Base-by-base conservation (phyloP, 2,888 invertebrate genomes). In the Chorisops tibialis region DNA sequence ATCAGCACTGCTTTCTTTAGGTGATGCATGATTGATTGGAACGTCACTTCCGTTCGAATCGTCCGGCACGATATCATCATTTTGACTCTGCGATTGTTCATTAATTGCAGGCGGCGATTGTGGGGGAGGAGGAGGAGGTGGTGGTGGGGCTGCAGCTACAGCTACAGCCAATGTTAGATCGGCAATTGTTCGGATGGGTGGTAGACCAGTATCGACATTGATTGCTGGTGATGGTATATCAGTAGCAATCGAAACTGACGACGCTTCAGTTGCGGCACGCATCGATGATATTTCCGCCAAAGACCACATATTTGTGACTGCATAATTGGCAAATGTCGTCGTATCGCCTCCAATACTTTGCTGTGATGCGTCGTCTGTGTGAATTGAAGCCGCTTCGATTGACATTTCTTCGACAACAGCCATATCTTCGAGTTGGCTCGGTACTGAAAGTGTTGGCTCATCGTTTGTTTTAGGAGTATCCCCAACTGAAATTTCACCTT, bases 341-440 rank as follows among this genome's bases (percentile, higher is more conserved):
- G 5, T 30, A n/a, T n/a, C n/a, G n/a, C n/a, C n/a, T 56, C 70
- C 70, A 70, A 70, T 68, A 49, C 72, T 72, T 64, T 72, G 68
- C 64, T 72, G 72, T 38, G 73, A 72, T n/a, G 68, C 70, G 12
- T 73, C 72, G 43, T 62, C 62, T 5, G 50, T 38, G 18, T 9
- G 30, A n/a, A 47, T n/a, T 9, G 45, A 37, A 4, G 18, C 30
- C 9, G 14, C 19, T 12, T 45, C 45, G 9, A n/a, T 14, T 9
- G 56, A 24, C 43, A 16, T 30, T 43, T 43, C 45, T 12, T 56
- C 56, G 1, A 9, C 18, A 3, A 35, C 14, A 21, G 19, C 6
- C 3, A 30, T 43, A 7, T 11, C 16, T 3, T 35, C 45, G 11
- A 12, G 12, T 14, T 24, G 12, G 16, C 18, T 24, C n/a, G n/a